Percentiles rank a stretch among this genome's conserved stretches.
phyloP scores from a whole-genome alignment of 2,888 invertebrate species.

The Xanthorhoe designata region DNA sequence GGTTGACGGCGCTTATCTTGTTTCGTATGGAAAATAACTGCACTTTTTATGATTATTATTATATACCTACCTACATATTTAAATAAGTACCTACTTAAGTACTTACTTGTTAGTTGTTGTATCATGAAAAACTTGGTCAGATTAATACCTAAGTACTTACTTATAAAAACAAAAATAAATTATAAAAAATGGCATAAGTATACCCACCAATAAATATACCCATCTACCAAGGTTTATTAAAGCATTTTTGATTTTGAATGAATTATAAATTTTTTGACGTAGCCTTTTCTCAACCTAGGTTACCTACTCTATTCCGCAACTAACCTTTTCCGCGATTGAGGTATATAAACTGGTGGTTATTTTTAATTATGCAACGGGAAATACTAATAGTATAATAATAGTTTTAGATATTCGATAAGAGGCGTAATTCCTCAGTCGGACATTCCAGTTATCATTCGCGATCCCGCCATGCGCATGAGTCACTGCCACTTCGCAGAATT shows the following conservation, averaged over 20 bases:
- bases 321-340: background rate
- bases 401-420: slow-evolving; percentile 1
- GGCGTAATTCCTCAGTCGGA: slow-evolving; percentile 1
- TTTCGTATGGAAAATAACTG: slow-evolving; percentile 23
- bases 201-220: too few species aligned
- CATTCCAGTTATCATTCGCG: slow-evolving; percentile 4
- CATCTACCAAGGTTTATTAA: too few species aligned
- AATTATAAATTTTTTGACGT: too few species aligned
- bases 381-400: background rate
- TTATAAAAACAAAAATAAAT: too few species aligned
- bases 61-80: too few species aligned
- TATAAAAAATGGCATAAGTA: too few species aligned
- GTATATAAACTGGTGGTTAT: background rate
- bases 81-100: too few species aligned
- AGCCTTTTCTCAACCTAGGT: too few species aligned
- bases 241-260: too few species aligned
- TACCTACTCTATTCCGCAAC: background rate
- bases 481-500: background rate
- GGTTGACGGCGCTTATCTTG: slow-evolving; percentile 15
- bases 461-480: slow-evolving; percentile 5
- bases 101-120: background rate
- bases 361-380: background rate
- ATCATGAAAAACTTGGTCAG: background rate
- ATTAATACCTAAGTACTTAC: too few species aligned
- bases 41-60: slow-evolving; percentile 9